These are phyloP conservation scores for Eledona agricola DNA, from an alignment of 2,888 invertebrate species.

Conservation along the genomic window DNA sequence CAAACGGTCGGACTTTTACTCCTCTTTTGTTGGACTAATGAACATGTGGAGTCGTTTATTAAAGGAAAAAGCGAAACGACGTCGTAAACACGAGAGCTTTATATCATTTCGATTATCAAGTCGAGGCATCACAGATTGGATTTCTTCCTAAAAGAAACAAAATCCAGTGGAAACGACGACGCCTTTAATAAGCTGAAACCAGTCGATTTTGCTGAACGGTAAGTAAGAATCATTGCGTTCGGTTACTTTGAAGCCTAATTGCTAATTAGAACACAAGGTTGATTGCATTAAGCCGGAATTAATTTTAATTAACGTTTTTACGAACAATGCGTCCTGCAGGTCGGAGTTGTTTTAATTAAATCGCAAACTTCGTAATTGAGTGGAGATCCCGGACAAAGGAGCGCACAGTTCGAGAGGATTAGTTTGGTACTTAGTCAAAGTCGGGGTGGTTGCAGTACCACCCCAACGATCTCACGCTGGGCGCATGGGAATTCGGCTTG, in stretches of 20 bases:
- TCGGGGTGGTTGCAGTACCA: conserved; percentile 46
- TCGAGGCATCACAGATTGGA: conserved; percentile 1
- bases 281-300: background rate
- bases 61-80: conserved; percentile 2
- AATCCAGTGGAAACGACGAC: conserved; percentile 2
- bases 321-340: too few species aligned
- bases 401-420: conserved; percentile 41
- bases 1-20: conserved; percentile 6
- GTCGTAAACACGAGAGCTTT: conserved; percentile 18
- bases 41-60: conserved; percentile 20
- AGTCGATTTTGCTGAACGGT: conserved; percentile 11
- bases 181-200: conserved; percentile 18
- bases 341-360: too few species aligned
- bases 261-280: conserved; percentile 17
- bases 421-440: conserved; percentile 42
- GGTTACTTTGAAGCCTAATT: conserved; percentile 18
- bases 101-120: conserved; percentile 11
- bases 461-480: conserved; percentile 50
- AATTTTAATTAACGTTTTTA: too few species aligned
- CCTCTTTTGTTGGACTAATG: conserved; percentile 18
- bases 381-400: conserved; percentile 25
- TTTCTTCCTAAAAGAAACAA: background rate
- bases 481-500: conserved; percentile 47
- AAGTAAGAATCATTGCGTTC: conserved; percentile 12
- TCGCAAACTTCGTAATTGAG: conserved; percentile 26